phyloP scores from a whole-genome alignment of 2,888 invertebrate genomes.

The Choristoneura rosaceana region DNA sequence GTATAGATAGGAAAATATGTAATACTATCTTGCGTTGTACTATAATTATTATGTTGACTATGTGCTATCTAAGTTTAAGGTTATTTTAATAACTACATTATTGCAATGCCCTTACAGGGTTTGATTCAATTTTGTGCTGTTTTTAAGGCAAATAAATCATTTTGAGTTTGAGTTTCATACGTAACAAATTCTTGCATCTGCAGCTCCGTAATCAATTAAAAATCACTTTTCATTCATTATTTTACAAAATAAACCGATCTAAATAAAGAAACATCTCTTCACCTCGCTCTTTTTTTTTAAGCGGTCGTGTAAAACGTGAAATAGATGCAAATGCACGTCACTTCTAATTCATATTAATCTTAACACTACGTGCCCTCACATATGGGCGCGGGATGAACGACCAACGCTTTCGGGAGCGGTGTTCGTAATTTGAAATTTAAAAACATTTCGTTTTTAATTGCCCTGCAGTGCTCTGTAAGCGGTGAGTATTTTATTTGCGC shows the following conservation, averaged over 20 bases:
- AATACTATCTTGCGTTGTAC: too few relatives aligned
- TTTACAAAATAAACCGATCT: too few relatives aligned
- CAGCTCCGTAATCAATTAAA: background rate
- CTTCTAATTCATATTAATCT: slow-evolving; percentile 57
- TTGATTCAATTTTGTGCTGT: too few relatives aligned
- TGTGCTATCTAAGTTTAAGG: too few relatives aligned
- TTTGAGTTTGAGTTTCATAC: background rate
- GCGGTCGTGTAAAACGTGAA: background rate
- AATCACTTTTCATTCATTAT: background rate
- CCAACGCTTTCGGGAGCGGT: slow-evolving; percentile 67
- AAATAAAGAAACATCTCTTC: too few relatives aligned
- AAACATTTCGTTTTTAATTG: slow-evolving; percentile 56
- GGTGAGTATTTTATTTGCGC: slow-evolving; percentile 29
- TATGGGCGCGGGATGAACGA: slow-evolving; percentile 80
- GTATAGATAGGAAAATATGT: too few relatives aligned
- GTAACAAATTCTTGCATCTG: background rate
- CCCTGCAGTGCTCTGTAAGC: slow-evolving; percentile 46
- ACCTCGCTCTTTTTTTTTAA: too few relatives aligned
- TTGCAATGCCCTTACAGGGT: too few relatives aligned
- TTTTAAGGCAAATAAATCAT: too few relatives aligned
- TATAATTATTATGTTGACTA: too few relatives aligned
- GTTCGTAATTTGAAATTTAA: slow-evolving; percentile 65
- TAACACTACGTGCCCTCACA: slow-evolving; percentile 70
- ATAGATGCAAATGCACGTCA: slow-evolving; percentile 67
- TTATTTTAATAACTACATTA: too few relatives aligned